These are phyloP conservation scores for Megaleporinus macrocephalus DNA, from an alignment of 2,113 vertebrate species.

Conservation along the genomic window DNA sequence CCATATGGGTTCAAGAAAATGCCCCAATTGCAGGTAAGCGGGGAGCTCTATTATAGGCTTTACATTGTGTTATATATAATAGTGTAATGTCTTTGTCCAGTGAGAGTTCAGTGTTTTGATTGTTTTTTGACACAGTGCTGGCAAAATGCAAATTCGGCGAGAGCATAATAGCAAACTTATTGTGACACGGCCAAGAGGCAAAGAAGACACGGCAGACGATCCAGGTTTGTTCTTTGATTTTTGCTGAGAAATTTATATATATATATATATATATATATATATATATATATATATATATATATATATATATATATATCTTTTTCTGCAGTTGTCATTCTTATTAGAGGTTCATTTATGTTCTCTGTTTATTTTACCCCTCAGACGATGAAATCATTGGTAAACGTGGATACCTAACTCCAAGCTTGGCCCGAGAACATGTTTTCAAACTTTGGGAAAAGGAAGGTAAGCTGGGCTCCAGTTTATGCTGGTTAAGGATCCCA, in stretches of 20 bases:
- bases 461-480: conserved; percentile 72
- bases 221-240: conserved; percentile 45
- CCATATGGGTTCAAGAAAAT: conserved; percentile 83
- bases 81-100: not conserved
- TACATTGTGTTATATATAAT: not conserved
- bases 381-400: conserved; percentile 79
- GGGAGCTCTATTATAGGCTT: not conserved
- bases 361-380: conserved; percentile 48
- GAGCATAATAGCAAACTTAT: conserved; percentile 96
- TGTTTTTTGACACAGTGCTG: conserved; percentile 68
- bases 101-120: not conserved
- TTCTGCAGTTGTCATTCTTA: not conserved
- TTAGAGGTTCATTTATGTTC: not conserved
- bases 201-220: conserved; percentile 22
- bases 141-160: conserved; percentile 80
- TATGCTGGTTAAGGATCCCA: not conserved
- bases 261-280: not conserved
- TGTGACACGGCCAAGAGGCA: conserved; percentile 73
- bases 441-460: conserved; percentile 88
- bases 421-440: conserved; percentile 83
- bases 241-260: not conserved
- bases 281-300: not conserved
- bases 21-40: conserved; percentile 89
- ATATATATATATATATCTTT: not conserved
- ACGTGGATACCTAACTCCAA: conserved; percentile 89